phyloP scores from a whole-genome alignment of 2,888 invertebrate genomes.

The Limnephilus lunatus region DNA sequence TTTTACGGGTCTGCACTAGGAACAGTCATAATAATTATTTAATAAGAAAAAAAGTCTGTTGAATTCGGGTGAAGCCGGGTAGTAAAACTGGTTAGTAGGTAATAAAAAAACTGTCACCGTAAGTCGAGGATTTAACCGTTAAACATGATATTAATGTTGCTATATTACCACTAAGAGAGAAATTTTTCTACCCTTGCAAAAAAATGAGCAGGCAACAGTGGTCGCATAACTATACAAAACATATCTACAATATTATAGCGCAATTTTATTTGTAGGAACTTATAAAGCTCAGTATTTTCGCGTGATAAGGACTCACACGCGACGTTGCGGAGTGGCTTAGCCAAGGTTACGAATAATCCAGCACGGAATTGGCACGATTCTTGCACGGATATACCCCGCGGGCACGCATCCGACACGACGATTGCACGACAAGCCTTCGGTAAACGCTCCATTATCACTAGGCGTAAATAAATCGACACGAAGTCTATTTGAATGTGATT shows the following conservation, averaged over 20 bases:
- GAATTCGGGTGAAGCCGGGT: neutral
- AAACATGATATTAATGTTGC: neutral
- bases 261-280: constrained; percentile 4
- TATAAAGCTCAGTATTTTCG: constrained; percentile 20
- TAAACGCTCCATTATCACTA: constrained; percentile 29
- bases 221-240: neutral
- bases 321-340: constrained; percentile 39
- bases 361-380: constrained; percentile 31
- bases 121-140: neutral
- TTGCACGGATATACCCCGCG: constrained; percentile 10
- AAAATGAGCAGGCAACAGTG: neutral
- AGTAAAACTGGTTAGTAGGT: neutral
- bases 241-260: neutral
- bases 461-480: neutral
- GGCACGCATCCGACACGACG: constrained; percentile 36
- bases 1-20: too few relatives aligned
- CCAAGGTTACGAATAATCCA: neutral
- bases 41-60: neutral
- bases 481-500: neutral
- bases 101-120: neutral
- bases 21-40: neutral
- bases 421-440: constrained; percentile 26
- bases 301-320: constrained; percentile 28
- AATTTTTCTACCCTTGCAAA: neutral
- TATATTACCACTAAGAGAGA: neutral